These are phyloP conservation scores for Chironomus striatipennis DNA, from an alignment of 1,140 invertebrate genomes.

Conservation along the genomic window DNA sequence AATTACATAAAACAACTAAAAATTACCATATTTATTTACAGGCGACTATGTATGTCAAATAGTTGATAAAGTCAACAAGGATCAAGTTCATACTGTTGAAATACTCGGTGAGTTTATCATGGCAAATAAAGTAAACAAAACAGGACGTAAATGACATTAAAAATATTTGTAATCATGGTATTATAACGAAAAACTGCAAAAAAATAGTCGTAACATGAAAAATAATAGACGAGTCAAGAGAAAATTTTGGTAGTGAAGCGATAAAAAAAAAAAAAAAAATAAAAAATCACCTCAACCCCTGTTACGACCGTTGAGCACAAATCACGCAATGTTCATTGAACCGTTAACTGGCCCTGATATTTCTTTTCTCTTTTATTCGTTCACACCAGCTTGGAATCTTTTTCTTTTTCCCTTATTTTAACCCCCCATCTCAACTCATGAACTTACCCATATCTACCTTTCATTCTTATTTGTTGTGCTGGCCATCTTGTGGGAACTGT, in stretches of 20 bases:
- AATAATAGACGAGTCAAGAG: not conserved
- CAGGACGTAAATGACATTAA: slow-evolving; percentile 20
- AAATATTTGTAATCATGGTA: slow-evolving; percentile 19
- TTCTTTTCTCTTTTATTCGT: not conserved
- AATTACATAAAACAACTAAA: not conserved
- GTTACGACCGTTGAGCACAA: not conserved
- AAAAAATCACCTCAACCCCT: not conserved
- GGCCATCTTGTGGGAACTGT: too few species aligned
- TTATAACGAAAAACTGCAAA: not conserved
- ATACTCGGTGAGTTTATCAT: slow-evolving; percentile 36
- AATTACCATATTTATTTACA: not conserved
- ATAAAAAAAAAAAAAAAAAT: not conserved
- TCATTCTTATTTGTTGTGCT: too few species aligned
- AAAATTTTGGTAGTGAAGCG: not conserved
- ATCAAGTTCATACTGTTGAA: slow-evolving; percentile 45
- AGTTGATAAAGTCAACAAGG: slow-evolving; percentile 51
- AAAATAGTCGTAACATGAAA: not conserved
- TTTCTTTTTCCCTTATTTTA: not conserved
- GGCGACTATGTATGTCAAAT: slow-evolving; percentile 57
- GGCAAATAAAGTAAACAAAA: not conserved
- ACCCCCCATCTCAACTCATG: too few species aligned
- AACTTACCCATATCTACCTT: too few species aligned
- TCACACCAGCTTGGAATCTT: not conserved
- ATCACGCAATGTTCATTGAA: slow-evolving; percentile 23
- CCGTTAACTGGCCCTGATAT: slow-evolving; percentile 16